A percentile compares a stretch with the other conserved stretches of the same genome.
These are phyloP conservation scores for Drosophila atroscutellata DNA, from an alignment of 2,888 invertebrate species.

Conservation along the genomic window DNA sequence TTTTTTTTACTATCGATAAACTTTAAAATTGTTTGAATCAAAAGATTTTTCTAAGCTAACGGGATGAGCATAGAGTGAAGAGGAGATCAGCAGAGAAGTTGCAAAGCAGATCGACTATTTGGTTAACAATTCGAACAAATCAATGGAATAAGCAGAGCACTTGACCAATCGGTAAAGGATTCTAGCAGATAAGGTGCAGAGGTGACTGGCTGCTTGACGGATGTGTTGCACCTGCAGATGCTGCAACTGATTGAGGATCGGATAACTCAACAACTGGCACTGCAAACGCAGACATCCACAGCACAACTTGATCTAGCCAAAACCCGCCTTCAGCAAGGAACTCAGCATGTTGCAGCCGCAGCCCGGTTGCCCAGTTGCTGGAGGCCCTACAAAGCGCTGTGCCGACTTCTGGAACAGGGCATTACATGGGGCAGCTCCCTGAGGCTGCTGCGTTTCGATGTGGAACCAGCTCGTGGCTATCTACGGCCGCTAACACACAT, in stretches of 20 bases:
- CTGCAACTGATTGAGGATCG: slow-evolving; percentile 50
- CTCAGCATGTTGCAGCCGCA: background rate
- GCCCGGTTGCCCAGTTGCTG: slow-evolving; percentile 18
- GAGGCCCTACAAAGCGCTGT: slow-evolving; percentile 37
- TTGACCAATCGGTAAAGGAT: background rate
- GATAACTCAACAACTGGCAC: slow-evolving; percentile 11
- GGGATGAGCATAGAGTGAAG: slow-evolving; percentile 17
- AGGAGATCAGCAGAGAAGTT: background rate
- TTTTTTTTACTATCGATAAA: slow-evolving; percentile 7
- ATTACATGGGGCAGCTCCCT: slow-evolving; percentile 15
- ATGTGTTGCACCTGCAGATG: slow-evolving; percentile 44
- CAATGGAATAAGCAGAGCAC: slow-evolving; percentile 1
- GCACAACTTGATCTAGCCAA: slow-evolving; percentile 48
- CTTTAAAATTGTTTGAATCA: slow-evolving; percentile 1
- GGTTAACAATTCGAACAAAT: background rate
- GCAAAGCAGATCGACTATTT: background rate
- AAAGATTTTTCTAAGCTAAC: background rate
- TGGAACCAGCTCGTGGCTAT: slow-evolving; percentile 16
- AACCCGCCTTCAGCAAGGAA: slow-evolving; percentile 52
- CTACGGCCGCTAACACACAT: slow-evolving; percentile 44
- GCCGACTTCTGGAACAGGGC: slow-evolving; percentile 36
- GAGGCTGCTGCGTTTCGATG: slow-evolving; percentile 22
- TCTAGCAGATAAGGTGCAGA: background rate
- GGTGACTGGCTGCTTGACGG: slow-evolving; percentile 31
- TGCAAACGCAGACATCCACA: slow-evolving; percentile 27